Conservation (phyloP, 1,140 invertebrate species). For the Coelopa frigida region DNA sequence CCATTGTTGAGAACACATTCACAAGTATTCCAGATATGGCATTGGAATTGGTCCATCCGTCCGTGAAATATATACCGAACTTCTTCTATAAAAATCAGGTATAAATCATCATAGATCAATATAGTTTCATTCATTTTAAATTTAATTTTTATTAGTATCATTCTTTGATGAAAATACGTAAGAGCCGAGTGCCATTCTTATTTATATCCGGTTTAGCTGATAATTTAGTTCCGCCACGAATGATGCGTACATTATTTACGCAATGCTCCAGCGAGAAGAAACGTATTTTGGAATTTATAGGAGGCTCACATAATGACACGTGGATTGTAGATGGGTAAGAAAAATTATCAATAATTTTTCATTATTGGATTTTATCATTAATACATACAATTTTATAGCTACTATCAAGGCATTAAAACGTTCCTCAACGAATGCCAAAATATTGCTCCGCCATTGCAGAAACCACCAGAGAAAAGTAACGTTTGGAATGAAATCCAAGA, state of each 20-base stretch:
- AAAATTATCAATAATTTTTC: background rate
- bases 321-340: constrained; percentile 54
- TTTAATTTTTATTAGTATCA: constrained; percentile 55
- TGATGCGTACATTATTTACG: constrained; percentile 74
- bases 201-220: constrained; percentile 78
- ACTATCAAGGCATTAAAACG: constrained; percentile 52
- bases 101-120: constrained; percentile 8
- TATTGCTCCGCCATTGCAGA: constrained; percentile 28
- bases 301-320: constrained; percentile 82
- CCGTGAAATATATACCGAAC: constrained; percentile 64
- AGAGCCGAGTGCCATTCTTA: constrained; percentile 60
- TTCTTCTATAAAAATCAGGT: constrained; percentile 81
- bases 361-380: background rate
- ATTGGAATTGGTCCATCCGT: constrained; percentile 60
- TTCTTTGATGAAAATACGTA: constrained; percentile 61
- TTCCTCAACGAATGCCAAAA: constrained; percentile 50
- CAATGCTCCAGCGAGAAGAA: constrained; percentile 63
- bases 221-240: constrained; percentile 70
- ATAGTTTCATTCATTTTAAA: constrained; percentile 22
- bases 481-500: constrained; percentile 27
- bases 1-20: constrained; percentile 92
- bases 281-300: constrained; percentile 61
- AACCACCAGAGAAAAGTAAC: constrained; percentile 37
- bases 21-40: constrained; percentile 92
- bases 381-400: constrained; percentile 39